These are phyloP conservation scores for Lanius ludovicianus DNA, from an alignment of 2,113 vertebrate genomes.

Conservation along the genomic window DNA sequence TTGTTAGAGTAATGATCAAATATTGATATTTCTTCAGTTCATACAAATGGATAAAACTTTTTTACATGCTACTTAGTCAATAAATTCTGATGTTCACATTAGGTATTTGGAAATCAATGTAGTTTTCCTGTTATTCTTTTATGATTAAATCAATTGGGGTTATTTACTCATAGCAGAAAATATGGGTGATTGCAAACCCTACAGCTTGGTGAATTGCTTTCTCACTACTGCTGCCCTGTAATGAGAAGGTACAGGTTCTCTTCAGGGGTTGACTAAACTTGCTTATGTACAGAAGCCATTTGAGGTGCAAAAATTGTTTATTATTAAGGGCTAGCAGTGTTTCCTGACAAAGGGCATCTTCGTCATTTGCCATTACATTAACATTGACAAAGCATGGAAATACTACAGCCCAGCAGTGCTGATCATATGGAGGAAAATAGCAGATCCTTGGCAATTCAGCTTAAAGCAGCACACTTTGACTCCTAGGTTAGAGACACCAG, in stretches of 20 bases:
- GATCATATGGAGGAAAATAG: conserved; percentile 42
- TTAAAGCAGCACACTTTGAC: conserved; percentile 4
- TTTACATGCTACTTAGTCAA: conserved; percentile 71
- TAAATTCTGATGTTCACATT: conserved; percentile 80
- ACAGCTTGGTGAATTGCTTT: conserved; percentile 73
- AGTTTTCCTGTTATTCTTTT: conserved; percentile 84
- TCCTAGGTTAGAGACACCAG: conserved; percentile 4
- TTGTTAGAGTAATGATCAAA: conserved; percentile 77
- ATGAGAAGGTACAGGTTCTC: conserved; percentile 75
- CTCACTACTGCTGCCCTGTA: conserved; percentile 70
- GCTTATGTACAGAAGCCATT: conserved; percentile 75
- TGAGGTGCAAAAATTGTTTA: conserved; percentile 77
- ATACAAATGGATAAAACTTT: conserved; percentile 76
- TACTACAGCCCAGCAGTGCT: conserved; percentile 49
- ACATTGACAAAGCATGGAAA: conserved; percentile 69
- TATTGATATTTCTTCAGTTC: conserved; percentile 78
- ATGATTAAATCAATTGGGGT: conserved; percentile 85
- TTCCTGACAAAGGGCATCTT: conserved; percentile 76
- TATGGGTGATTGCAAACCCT: conserved; percentile 75
- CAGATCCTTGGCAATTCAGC: conserved; percentile 16
- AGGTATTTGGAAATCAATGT: conserved; percentile 82
- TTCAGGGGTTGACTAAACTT: conserved; percentile 76
- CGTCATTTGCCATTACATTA: conserved; percentile 73
- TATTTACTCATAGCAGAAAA: conserved; percentile 85
- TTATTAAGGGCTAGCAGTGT: conserved; percentile 74